phyloP scores from a whole-genome alignment of 1,140 invertebrate genomes.

The Habropoda laboriosa region DNA sequence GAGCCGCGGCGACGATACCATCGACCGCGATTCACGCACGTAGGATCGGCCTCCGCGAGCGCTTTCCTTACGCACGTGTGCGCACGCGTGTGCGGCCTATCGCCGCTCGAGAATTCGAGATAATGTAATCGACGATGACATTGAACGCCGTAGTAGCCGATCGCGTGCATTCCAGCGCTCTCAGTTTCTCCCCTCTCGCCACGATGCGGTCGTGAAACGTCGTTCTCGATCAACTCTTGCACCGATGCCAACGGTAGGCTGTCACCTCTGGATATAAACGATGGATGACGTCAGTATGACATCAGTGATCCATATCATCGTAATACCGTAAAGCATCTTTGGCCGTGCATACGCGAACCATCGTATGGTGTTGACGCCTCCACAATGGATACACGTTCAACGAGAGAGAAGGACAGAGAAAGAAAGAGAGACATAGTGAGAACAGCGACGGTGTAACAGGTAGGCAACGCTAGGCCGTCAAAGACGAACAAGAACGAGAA shows the following conservation, averaged over 20 bases:
- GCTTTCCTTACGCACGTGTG: conserved; percentile 64
- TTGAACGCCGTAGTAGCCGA: conserved; percentile 67
- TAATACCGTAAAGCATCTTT: conserved; percentile 64
- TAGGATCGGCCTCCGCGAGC: conserved; percentile 52
- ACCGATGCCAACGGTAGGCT: conserved; percentile 72
- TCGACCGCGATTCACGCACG: conserved; percentile 48
- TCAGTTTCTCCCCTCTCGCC: neutral
- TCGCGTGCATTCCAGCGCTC: conserved; percentile 67
- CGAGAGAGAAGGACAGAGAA: conserved; percentile 7
- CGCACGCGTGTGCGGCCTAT: conserved; percentile 57
- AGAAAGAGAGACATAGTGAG: no score
- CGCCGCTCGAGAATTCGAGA: conserved; percentile 54
- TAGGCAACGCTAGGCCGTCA: conserved; percentile 28
- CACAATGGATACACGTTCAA: conserved; percentile 33
- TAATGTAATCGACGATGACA: conserved; percentile 71
- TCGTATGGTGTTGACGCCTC: conserved; percentile 24
- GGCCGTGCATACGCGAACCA: conserved; percentile 18
- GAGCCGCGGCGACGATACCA: conserved; percentile 26
- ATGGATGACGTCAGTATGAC: conserved; percentile 79
- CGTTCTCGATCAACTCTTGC: conserved; percentile 71
- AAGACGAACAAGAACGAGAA: conserved; percentile 13
- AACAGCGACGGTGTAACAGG: conserved; percentile 50
- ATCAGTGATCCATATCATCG: conserved; percentile 79
- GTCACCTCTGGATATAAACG: conserved; percentile 79
- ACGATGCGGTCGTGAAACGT: conserved; percentile 59